Evolutionary conservation across 2,888 invertebrate genomes (phyloP).

Genomic region (Trypoxylon attenuatum): DNA sequence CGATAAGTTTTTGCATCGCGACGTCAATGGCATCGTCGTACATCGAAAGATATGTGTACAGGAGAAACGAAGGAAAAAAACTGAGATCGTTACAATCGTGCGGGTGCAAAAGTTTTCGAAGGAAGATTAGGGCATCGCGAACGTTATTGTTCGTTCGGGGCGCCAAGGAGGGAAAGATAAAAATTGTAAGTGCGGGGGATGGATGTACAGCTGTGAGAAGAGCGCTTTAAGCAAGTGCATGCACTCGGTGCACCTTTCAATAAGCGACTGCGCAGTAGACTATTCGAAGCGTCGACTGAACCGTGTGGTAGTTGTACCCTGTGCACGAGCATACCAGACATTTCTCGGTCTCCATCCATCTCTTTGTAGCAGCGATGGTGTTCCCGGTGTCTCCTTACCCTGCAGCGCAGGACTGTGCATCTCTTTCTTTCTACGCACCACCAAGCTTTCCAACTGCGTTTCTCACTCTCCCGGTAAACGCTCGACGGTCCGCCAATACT

Average conservation of each 20-base stretch:
- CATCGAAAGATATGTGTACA: too few species aligned
- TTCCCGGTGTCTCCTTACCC: constrained; percentile 33
- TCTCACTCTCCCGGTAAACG: constrained; percentile 33
- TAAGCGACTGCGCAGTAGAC: constrained; percentile 54
- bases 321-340: constrained; percentile 36
- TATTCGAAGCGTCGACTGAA: constrained; percentile 34
- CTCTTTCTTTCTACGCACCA: constrained; percentile 32
- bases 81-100: too few species aligned
- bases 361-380: constrained; percentile 32
- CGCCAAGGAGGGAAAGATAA: constrained; percentile 28
- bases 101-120: too few species aligned
- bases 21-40: too few species aligned
- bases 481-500: constrained; percentile 45
- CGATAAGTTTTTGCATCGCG: too few species aligned
- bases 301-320: constrained; percentile 20
- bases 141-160: too few species aligned
- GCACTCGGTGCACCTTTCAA: constrained; percentile 48
- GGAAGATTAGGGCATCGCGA: too few species aligned
- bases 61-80: too few species aligned
- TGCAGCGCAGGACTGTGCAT: constrained; percentile 18
- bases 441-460: constrained; percentile 9
- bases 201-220: constrained; percentile 25
- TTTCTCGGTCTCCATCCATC: constrained; percentile 24
- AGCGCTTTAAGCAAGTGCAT: constrained; percentile 29
- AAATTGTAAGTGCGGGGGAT: constrained; percentile 20